Conservation (phyloP, 2,113 vertebrate species). For the Enhydra lutris region DNA sequence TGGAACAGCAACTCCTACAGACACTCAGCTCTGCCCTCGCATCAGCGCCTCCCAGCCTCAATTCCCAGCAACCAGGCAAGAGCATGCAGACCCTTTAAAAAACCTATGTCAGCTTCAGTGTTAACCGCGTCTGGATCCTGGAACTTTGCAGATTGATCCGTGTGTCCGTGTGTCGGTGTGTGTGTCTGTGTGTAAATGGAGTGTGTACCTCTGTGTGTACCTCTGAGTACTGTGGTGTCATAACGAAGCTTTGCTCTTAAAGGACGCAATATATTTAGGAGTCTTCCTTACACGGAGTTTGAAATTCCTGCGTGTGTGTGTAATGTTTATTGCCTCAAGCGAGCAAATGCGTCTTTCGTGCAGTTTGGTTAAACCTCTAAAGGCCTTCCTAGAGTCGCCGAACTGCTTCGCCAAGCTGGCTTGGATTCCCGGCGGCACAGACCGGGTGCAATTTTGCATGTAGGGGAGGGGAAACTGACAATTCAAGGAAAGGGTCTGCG, state of each 20-base stretch:
- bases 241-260: background rate
- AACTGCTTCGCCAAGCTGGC: background rate
- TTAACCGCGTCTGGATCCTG: background rate
- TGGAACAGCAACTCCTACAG: conserved; percentile 60
- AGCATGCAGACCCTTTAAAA: background rate
- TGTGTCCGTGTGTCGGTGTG: background rate
- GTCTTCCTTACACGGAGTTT: background rate
- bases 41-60: conserved; percentile 11
- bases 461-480: background rate
- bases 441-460: background rate
- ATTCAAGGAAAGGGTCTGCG: background rate
- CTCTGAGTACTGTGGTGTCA: background rate
- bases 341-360: background rate
- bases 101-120: background rate
- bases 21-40: conserved; percentile 48
- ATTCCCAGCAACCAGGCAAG: background rate
- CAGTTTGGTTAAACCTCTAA: background rate
- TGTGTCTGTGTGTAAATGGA: background rate
- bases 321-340: background rate
- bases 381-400: background rate
- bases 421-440: background rate
- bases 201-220: no score
- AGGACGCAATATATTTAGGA: background rate
- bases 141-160: background rate
- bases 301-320: background rate